Evolutionary conservation across 2,113 vertebrate species (phyloP).

Genomic region (Elgaria multicarinata): DNA sequence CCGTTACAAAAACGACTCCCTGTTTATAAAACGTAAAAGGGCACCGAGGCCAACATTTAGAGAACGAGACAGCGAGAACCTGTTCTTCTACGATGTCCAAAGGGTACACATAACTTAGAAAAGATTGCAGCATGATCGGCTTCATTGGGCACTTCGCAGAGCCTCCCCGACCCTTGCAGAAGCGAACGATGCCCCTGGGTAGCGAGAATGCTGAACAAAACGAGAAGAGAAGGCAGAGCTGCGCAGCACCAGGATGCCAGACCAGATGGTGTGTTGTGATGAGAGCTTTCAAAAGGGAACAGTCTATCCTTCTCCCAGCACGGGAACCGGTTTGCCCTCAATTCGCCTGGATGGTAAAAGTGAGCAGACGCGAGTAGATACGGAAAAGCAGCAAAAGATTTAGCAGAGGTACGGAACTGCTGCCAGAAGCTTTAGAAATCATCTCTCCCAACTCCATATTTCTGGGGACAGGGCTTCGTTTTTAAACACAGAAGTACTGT

Average conservation of each 20-base stretch:
- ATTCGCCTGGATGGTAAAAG: neutral
- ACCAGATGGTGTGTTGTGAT: neutral
- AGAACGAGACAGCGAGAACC: neutral
- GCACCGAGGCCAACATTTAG: neutral
- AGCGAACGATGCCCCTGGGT: rapidly evolving
- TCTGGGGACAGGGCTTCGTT: neutral
- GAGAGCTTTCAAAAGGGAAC: neutral
- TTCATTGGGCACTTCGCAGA: neutral
- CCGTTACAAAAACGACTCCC: neutral
- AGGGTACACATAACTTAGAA: neutral
- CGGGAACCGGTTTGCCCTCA: neutral
- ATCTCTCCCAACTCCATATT: neutral
- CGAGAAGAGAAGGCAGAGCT: rapidly evolving
- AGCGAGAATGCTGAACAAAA: neutral
- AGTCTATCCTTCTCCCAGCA: no score
- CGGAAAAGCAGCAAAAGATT: neutral
- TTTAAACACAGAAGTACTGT: no score
- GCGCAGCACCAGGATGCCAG: neutral
- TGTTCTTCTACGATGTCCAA: neutral
- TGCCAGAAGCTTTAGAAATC: neutral
- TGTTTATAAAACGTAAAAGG: neutral
- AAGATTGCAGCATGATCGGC: neutral
- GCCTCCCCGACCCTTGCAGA: no score
- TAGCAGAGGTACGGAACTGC: neutral
- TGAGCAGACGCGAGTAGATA: neutral